Evolutionary conservation across 2,113 vertebrate genomes (phyloP).

Genomic region (Pipa parva): DNA sequence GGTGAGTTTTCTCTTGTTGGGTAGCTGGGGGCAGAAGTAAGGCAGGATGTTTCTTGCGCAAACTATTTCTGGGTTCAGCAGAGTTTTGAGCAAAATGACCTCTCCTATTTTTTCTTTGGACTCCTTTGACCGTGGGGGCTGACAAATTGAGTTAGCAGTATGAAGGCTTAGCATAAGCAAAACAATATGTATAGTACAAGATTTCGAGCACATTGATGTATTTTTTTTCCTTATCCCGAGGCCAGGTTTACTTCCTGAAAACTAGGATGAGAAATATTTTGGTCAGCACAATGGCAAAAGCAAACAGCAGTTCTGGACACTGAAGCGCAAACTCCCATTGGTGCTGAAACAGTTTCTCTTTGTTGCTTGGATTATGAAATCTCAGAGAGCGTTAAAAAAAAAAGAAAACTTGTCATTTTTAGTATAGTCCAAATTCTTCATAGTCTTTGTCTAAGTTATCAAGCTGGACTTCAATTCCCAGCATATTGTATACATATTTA

Average conservation of each 20-base stretch:
- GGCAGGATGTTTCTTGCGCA: background rate
- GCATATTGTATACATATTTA: too few species aligned
- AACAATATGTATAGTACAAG: conserved; percentile 16
- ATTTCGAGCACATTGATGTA: background rate
- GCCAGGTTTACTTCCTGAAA: conserved; percentile 6
- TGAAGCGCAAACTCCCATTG: too few species aligned
- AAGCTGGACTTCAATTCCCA: too few species aligned
- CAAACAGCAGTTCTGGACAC: too few species aligned
- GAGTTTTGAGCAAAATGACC: conserved; percentile 2
- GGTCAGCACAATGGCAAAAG: too few species aligned
- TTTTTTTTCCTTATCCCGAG: background rate
- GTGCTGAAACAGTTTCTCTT: too few species aligned
- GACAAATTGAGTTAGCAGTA: conserved; percentile 36
- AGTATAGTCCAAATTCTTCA: too few species aligned
- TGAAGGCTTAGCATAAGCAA: conserved; percentile 9
- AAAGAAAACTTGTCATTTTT: too few species aligned
- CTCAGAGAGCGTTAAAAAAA: too few species aligned
- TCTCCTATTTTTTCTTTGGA: background rate
- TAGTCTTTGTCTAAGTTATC: too few species aligned
- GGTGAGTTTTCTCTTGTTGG: background rate
- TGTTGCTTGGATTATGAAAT: too few species aligned
- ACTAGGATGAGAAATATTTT: background rate
- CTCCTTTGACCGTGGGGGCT: conserved; percentile 15
- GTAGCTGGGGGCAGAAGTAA: conserved; percentile 17
- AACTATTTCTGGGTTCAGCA: conserved; percentile 9